phyloP scores from a whole-genome alignment of 2,888 invertebrate species.

The Lochmaea crataegi region DNA sequence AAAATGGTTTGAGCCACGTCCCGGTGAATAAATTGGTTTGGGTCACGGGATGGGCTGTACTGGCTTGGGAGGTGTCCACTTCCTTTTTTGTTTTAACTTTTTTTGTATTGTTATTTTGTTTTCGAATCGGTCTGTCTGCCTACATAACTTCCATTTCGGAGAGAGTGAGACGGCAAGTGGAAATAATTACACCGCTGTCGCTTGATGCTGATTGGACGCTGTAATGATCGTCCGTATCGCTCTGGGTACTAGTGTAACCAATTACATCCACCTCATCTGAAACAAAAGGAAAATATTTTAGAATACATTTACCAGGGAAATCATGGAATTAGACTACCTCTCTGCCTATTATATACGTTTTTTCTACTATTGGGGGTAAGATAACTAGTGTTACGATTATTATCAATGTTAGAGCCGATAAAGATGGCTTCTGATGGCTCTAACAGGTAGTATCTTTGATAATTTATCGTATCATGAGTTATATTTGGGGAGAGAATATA shows the following conservation, averaged over 20 bases:
- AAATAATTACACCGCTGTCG: slow-evolving; percentile 80
- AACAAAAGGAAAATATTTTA: slow-evolving; percentile 35
- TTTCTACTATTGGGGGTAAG: no score
- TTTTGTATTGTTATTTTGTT: slow-evolving; percentile 8
- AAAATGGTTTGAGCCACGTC: slow-evolving; percentile 27
- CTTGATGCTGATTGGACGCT: slow-evolving; percentile 82
- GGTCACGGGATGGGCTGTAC: slow-evolving; percentile 48
- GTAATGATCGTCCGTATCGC: slow-evolving; percentile 88
- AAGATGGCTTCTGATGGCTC: no score
- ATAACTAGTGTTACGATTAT: no score
- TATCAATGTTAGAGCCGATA: no score
- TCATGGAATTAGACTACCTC: not conserved
- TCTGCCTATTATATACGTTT: no score
- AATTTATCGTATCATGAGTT: no score
- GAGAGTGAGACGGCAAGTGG: slow-evolving; percentile 74
- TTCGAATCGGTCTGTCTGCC: slow-evolving; percentile 49
- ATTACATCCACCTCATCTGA: slow-evolving; percentile 89
- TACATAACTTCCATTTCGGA: slow-evolving; percentile 70
- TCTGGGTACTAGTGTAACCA: slow-evolving; percentile 86
- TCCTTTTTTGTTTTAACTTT: slow-evolving; percentile 46
- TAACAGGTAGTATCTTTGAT: no score
- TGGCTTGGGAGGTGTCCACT: slow-evolving; percentile 56
- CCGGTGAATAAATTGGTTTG: slow-evolving; percentile 20
- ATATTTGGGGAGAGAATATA: no score
- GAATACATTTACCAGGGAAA: not conserved